Percentiles rank a stretch among this genome's conserved stretches.
phyloP scores from a whole-genome alignment of 2,113 vertebrate species.

The Camarhynchus parvulus region DNA sequence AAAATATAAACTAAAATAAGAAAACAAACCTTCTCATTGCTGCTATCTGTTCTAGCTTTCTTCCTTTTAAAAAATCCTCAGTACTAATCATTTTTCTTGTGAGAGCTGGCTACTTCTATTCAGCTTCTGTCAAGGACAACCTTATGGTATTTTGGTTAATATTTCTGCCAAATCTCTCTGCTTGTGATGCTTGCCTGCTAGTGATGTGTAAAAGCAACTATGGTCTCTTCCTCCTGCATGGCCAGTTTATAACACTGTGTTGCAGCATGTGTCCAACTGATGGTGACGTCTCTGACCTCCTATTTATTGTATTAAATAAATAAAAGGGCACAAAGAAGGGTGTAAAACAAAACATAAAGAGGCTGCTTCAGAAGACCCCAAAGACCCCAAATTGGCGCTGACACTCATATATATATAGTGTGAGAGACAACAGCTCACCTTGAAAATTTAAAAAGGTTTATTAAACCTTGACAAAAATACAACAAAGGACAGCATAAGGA shows the following conservation, averaged over 20 bases:
- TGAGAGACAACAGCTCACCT: no score
- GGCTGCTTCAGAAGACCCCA: no score
- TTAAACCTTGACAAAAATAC: no score
- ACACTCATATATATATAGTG: no score
- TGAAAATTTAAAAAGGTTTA: no score
- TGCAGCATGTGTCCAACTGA: background rate
- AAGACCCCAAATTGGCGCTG: no score
- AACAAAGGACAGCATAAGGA: no score
- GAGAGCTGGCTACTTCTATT: background rate
- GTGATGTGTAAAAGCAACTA: background rate
- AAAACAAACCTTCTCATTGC: background rate
- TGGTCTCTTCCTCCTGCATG: background rate
- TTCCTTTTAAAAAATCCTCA: background rate
- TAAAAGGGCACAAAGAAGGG: no score
- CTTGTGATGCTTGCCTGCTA: background rate
- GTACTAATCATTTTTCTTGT: background rate
- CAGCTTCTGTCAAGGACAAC: rapidly evolving
- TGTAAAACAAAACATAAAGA: no score
- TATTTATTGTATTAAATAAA: no score
- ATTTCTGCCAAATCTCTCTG: background rate
- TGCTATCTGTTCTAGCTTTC: background rate
- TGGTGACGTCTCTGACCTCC: background rate
- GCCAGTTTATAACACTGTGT: background rate
- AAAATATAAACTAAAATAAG: background rate
- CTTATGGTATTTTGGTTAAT: background rate